These are phyloP conservation scores for Oncorhynchus nerka DNA, from an alignment of 2,113 vertebrate species.

Conservation along the genomic window DNA sequence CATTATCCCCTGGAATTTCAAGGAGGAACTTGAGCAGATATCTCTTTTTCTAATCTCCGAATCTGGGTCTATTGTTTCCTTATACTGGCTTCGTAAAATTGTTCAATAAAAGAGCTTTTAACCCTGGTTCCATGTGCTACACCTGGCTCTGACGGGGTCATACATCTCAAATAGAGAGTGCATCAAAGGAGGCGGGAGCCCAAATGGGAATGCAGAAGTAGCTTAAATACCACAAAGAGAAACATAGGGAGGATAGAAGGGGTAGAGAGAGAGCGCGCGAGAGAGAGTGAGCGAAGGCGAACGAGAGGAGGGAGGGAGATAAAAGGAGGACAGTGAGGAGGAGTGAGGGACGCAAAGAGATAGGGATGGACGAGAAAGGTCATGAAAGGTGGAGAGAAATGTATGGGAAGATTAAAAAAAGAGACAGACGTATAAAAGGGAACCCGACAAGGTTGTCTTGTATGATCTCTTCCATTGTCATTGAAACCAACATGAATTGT, in stretches of 20 bases:
- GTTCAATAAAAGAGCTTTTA: slow-evolving; percentile 69
- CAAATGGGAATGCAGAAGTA: background rate
- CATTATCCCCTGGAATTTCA: slow-evolving; percentile 62
- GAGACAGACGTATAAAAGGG: background rate
- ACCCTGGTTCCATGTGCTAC: slow-evolving; percentile 50
- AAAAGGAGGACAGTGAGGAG: slow-evolving; percentile 20
- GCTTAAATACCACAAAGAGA: too few species aligned
- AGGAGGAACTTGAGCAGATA: slow-evolving; percentile 56
- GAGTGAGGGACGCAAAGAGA: background rate
- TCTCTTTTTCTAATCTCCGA: slow-evolving; percentile 64
- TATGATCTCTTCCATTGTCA: too few species aligned
- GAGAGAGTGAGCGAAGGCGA: slow-evolving; percentile 2
- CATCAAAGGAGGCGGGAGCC: slow-evolving; percentile 37
- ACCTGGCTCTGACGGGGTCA: slow-evolving; percentile 49
- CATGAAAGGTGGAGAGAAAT: background rate
- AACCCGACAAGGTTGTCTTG: too few species aligned
- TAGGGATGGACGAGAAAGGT: background rate
- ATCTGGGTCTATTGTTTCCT: slow-evolving; percentile 30
- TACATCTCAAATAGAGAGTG: slow-evolving; percentile 44
- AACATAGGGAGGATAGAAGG: too few species aligned
- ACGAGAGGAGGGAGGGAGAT: background rate
- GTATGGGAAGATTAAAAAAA: background rate
- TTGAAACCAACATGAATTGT: too few species aligned
- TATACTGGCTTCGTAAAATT: slow-evolving; percentile 61
- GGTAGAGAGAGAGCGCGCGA: slow-evolving; percentile 5